These are phyloP conservation scores for Aspiorhynchus laticeps DNA, from an alignment of 2,113 vertebrate genomes.

Conservation along the genomic window DNA sequence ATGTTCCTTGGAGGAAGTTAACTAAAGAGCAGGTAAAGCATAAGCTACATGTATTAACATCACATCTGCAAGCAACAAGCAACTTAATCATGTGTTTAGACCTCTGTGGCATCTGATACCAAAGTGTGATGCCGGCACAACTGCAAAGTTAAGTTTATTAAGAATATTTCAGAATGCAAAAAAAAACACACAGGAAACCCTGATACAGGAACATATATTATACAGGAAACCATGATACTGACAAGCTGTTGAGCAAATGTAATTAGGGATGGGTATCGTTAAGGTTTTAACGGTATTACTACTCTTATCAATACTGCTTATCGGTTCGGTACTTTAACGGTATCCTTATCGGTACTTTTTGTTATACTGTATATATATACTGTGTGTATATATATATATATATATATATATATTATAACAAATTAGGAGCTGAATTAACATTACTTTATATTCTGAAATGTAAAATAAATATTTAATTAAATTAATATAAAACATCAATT, in stretches of 20 bases:
- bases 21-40: background rate
- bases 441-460: too few species aligned
- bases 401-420: too few species aligned
- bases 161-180: background rate
- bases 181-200: background rate
- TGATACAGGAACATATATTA: background rate
- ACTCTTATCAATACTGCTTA: too few species aligned
- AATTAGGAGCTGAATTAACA: too few species aligned
- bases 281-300: too few species aligned
- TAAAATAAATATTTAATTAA: too few species aligned
- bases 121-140: background rate
- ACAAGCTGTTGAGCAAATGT: background rate
- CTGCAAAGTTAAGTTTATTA: background rate
- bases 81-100: background rate
- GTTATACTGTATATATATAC: too few species aligned
- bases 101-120: background rate
- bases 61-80: background rate
- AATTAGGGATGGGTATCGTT: too few species aligned
- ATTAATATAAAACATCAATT: too few species aligned
- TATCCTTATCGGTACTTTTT: too few species aligned
- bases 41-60: background rate
- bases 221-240: conserved; percentile 14
- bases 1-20: conserved; percentile 1
- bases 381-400: too few species aligned
- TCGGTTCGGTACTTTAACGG: too few species aligned